Evolutionary conservation across 2,888 invertebrate genomes (phyloP), one percentile per base, ranked within the genome.

Genomic region (Drosophila setosimentum): DNA sequence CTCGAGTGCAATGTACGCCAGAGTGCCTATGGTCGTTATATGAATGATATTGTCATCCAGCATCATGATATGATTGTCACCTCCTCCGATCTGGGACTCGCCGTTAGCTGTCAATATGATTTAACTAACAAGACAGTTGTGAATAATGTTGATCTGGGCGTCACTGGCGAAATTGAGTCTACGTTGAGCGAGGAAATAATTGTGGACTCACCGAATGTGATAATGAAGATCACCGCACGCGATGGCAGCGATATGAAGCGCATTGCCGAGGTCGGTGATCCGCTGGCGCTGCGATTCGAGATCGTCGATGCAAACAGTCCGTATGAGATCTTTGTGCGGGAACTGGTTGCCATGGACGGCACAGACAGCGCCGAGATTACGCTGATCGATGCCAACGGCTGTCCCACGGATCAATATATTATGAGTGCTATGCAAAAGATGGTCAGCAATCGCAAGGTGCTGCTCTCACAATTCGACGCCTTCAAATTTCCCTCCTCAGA

Each of bases 401-500:
- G 98, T 93, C 98, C 98, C 54, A 98, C 98, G 61, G 98, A 98
- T 93, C 97, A 97, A 92, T 97, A 97, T 93, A 98, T 98, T 93
- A 97, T 98, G 98, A 97, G 98, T 98, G 97, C 97, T 50, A 95
- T 98, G 81, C 96, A 96, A 94, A 97, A 97, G 93, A 96, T 97
- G 60, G 94, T 95, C 61, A 94, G 95, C 89, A 95, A 96, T 82
- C 96, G 96, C 94, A 97, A 97, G 95, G 96, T 97, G 91, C 94
- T 98, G 81, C 94, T 97, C 78, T 97, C 98, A 60, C 96, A 97
- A 93, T 98, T 98, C 94, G 98, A 98, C 93, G 98, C 98, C 55
- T 98, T 98, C 95, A 98, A 98, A 93, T 98, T 98, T 94, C 98
- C 98, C 60, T 97, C 98, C 68, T 97, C 97, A 24, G 98, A 98